These are phyloP conservation scores for Scolopax bukidnonensis DNA, from an alignment of 2,797 vertebrate genomes.

Conservation along the genomic window DNA sequence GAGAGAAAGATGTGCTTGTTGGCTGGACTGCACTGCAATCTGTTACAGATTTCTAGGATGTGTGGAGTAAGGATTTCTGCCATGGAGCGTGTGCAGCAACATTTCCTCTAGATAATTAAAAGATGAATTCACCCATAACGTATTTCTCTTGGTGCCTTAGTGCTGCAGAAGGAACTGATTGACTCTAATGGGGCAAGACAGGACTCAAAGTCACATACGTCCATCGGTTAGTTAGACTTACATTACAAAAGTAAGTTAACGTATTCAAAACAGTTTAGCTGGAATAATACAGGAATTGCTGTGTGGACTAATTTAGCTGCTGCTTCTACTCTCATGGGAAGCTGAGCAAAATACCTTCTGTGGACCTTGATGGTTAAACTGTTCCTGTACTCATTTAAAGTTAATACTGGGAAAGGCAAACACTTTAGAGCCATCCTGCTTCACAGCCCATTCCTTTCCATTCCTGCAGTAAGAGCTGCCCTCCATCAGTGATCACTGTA, in stretches of 20 bases:
- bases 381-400: neutral
- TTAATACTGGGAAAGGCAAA: neutral
- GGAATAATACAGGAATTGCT: neutral
- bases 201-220: neutral
- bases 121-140: neutral
- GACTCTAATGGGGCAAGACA: neutral
- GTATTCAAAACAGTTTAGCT: neutral
- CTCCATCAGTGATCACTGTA: neutral
- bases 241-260: neutral
- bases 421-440: neutral
- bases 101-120: neutral
- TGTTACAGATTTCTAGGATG: neutral
- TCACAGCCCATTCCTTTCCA: neutral
- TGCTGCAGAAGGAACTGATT: neutral
- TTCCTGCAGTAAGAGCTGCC: neutral
- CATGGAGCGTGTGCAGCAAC: fast-evolving
- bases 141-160: neutral
- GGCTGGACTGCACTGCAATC: neutral
- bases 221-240: neutral
- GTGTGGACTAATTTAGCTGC: neutral
- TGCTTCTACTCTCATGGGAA: neutral
- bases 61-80: neutral
- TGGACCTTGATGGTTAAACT: neutral
- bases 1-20: neutral
- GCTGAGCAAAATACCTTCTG: neutral